Percentiles rank a stretch among this genome's conserved stretches.
Evolutionary conservation across 2,888 invertebrate genomes (phyloP).

Genomic region (Gonocerus acuteangulatus): DNA sequence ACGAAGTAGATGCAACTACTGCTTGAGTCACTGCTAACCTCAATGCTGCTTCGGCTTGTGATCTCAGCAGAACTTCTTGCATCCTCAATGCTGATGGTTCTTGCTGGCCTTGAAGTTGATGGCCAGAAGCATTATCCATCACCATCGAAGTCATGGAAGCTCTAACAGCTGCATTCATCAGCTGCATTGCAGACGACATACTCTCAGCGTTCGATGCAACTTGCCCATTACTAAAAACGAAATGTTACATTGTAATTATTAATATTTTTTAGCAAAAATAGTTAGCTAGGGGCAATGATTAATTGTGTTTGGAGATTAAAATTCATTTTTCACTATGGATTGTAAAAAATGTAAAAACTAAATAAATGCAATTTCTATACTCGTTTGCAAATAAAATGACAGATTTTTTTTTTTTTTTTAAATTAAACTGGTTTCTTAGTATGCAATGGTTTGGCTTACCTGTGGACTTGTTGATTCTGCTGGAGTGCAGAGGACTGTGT

Average conservation of each 20-base stretch:
- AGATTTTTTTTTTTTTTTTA: too few relatives aligned
- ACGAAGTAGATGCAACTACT: slow-evolving; percentile 46
- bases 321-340: too few relatives aligned
- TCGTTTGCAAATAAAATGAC: too few relatives aligned
- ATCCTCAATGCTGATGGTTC: slow-evolving; percentile 46
- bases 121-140: slow-evolving; percentile 36
- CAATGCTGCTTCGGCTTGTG: slow-evolving; percentile 77
- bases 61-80: slow-evolving; percentile 67
- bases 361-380: too few relatives aligned
- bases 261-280: too few relatives aligned
- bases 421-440: too few relatives aligned
- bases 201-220: slow-evolving; percentile 38
- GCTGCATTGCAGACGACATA: slow-evolving; percentile 45
- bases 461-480: slow-evolving; percentile 38
- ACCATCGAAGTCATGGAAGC: slow-evolving; percentile 49
- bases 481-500: slow-evolving; percentile 38
- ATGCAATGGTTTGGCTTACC: slow-evolving; percentile 31
- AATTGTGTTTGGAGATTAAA: too few relatives aligned
- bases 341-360: too few relatives aligned
- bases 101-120: slow-evolving; percentile 40
- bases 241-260: too few relatives aligned
- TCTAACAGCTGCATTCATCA: slow-evolving; percentile 48
- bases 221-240: slow-evolving; percentile 37
- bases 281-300: too few relatives aligned
- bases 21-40: slow-evolving; percentile 69